A percentile compares a stretch with the other conserved stretches of the same genome.
Evolutionary conservation across 2,888 invertebrate species (phyloP).

Genomic region (Cantharis rufa): DNA sequence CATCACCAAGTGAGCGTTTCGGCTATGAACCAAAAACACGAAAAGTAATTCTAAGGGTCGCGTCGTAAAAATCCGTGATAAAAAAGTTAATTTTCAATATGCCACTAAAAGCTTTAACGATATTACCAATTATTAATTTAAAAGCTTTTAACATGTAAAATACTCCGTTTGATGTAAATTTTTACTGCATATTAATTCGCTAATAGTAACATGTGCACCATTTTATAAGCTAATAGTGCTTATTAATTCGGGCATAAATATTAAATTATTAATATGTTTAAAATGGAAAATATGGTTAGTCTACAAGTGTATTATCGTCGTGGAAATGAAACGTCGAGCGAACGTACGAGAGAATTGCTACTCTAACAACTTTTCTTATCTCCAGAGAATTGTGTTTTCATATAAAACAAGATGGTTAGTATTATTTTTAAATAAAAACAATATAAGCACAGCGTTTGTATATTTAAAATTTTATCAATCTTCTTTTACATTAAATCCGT

Average conservation of each 20-base stretch:
- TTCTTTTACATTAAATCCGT: background rate
- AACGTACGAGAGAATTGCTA: background rate
- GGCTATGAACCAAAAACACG: constrained; percentile 5
- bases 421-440: background rate
- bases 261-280: background rate
- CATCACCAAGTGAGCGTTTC: constrained; percentile 12
- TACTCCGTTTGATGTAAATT: background rate
- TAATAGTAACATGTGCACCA: background rate
- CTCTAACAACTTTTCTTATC: constrained; percentile 8
- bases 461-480: background rate
- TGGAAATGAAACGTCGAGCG: background rate
- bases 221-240: background rate
- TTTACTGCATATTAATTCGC: background rate
- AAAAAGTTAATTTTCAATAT: constrained; percentile 1
- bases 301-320: background rate
- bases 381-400: background rate
- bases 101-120: background rate
- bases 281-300: background rate
- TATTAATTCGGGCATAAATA: background rate
- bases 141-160: background rate
- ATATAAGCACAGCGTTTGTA: background rate
- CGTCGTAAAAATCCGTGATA: background rate
- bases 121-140: background rate
- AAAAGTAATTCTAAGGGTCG: background rate
- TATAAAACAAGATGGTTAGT: background rate